Percentiles rank a stretch among this genome's conserved stretches.
Evolutionary conservation across 2,113 vertebrate genomes (phyloP).

Genomic region (Callopanchax toddi): DNA sequence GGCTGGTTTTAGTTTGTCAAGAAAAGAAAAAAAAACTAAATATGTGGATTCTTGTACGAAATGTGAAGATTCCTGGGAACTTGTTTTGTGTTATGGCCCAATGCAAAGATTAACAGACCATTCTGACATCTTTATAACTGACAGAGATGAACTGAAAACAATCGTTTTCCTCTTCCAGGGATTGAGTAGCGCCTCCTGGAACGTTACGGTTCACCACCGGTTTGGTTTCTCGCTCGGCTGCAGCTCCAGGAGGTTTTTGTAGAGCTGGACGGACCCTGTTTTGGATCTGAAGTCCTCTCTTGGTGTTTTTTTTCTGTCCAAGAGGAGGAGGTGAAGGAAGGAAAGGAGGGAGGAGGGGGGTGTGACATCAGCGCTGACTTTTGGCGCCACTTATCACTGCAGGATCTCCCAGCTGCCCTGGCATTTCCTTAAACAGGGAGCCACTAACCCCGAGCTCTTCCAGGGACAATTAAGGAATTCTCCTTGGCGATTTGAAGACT

Average conservation of each 20-base stretch:
- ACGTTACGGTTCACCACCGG: background rate
- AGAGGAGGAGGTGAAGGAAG: constrained; percentile 1
- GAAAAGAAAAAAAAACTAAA: too few species aligned
- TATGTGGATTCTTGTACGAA: too few species aligned
- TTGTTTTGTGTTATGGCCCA: background rate
- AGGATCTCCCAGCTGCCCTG: constrained; percentile 71
- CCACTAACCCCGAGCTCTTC: constrained; percentile 21
- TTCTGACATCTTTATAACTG: background rate
- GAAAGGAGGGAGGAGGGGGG: constrained; percentile 15
- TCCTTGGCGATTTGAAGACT: background rate
- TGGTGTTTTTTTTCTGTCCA: constrained; percentile 38
- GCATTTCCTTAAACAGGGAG: constrained; percentile 66
- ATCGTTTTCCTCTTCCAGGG: background rate
- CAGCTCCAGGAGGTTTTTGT: constrained; percentile 1
- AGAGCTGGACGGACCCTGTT: constrained; percentile 31
- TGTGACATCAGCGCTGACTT: constrained; percentile 59
- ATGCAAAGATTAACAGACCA: background rate
- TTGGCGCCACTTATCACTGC: constrained; percentile 72
- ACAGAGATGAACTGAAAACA: background rate
- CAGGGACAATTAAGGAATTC: constrained; percentile 15
- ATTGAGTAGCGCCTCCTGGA: background rate
- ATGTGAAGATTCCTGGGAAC: background rate
- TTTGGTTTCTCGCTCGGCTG: constrained; percentile 5
- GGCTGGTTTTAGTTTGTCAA: too few species aligned
- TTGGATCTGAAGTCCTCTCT: constrained; percentile 36